Percentiles rank a stretch among this genome's conserved stretches.
phyloP scores from a whole-genome alignment of 2,888 invertebrate genomes.

The Orthonychiurus folsomi region DNA sequence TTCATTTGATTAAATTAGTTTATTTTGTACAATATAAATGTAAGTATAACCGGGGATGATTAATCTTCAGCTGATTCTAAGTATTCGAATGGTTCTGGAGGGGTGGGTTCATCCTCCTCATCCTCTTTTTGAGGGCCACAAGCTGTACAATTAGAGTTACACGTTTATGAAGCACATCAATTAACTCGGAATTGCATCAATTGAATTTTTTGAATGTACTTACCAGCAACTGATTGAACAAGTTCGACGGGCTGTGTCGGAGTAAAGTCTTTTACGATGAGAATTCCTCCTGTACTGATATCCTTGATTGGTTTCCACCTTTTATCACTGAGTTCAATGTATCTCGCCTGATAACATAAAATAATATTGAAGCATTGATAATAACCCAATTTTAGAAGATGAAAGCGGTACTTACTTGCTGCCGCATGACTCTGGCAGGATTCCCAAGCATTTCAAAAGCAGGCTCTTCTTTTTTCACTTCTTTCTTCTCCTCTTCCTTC shows the following conservation, averaged over 20 bases:
- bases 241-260: slow-evolving; percentile 69
- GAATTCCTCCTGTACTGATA: slow-evolving; percentile 86
- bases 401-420: slow-evolving; percentile 53
- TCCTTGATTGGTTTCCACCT: slow-evolving; percentile 83
- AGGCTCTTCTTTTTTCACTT: slow-evolving; percentile 65
- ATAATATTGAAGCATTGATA: neutral
- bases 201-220: slow-evolving; percentile 25
- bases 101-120: slow-evolving; percentile 92
- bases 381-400: neutral
- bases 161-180: neutral
- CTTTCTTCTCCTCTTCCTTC: slow-evolving; percentile 49
- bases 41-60: no score
- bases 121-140: slow-evolving; percentile 61
- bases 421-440: slow-evolving; percentile 88
- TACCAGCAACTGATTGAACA: slow-evolving; percentile 79
- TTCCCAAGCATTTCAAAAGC: slow-evolving; percentile 83
- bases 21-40: no score
- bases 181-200: neutral
- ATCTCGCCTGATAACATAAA: slow-evolving; percentile 46
- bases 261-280: slow-evolving; percentile 81
- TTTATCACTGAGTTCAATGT: slow-evolving; percentile 63
- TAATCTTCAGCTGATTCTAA: slow-evolving; percentile 56
- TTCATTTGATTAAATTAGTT: no score
- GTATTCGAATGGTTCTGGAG: slow-evolving; percentile 96
- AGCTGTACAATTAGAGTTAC: slow-evolving; percentile 47